A percentile compares a stretch with the other conserved stretches of the same genome.
Evolutionary conservation across 2,113 vertebrate genomes (phyloP).

Genomic region (Climacteris rufus): DNA sequence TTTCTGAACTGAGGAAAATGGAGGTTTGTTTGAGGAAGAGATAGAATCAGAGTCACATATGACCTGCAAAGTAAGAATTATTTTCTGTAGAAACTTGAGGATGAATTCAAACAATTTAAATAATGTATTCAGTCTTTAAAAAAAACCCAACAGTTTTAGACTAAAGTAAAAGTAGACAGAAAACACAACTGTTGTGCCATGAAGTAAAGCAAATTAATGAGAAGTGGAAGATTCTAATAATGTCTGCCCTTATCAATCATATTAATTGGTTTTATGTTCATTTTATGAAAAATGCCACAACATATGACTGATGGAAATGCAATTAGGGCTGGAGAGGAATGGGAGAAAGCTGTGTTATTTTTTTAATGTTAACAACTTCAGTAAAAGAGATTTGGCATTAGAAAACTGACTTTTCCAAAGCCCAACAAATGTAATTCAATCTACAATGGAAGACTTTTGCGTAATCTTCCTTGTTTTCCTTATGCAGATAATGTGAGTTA

Average conservation of each 20-base stretch:
- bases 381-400: not conserved
- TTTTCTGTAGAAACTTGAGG: not conserved
- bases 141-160: fast-evolving
- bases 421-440: not conserved
- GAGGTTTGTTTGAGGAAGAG: not conserved
- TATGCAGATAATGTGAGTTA: not conserved
- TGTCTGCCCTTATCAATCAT: not conserved
- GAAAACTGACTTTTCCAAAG: not conserved
- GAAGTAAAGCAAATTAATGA: not conserved
- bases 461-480: not conserved
- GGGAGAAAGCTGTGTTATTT: fast-evolving
- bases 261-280: not conserved
- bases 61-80: not conserved
- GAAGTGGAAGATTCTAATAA: not conserved
- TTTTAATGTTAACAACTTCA: not conserved
- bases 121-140: not conserved
- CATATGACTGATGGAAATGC: not conserved
- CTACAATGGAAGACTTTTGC: not conserved
- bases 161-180: not conserved
- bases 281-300: not conserved
- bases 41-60: not conserved
- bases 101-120: not conserved
- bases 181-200: not conserved
- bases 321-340: not conserved
- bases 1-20: not conserved